These are phyloP conservation scores for Drosophila mayaguana DNA, from an alignment of 2,888 invertebrate species.

Conservation along the genomic window DNA sequence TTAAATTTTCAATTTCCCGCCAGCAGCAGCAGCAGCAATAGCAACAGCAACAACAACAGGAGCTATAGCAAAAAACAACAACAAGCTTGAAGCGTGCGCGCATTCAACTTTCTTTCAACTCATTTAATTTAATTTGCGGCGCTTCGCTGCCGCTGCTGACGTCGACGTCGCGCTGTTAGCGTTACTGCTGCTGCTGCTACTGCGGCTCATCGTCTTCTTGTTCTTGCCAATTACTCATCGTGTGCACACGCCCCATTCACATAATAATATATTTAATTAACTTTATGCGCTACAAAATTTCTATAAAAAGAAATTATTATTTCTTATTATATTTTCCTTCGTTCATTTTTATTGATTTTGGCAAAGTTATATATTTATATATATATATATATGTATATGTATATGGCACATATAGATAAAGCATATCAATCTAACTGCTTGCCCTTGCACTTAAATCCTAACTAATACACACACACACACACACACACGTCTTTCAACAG, in stretches of 20 bases:
- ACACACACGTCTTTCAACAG: slow-evolving; percentile 64
- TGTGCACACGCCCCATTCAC: slow-evolving; percentile 80
- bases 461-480: slow-evolving; percentile 7
- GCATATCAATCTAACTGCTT: slow-evolving; percentile 22
- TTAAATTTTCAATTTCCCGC: slow-evolving; percentile 79
- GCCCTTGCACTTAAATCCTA: slow-evolving; percentile 17
- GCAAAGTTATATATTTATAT: slow-evolving; percentile 20
- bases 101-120: slow-evolving; percentile 81
- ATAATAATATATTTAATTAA: slow-evolving; percentile 82
- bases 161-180: not conserved
- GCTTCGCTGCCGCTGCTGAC: slow-evolving; percentile 58
- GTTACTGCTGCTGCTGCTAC: slow-evolving; percentile 36
- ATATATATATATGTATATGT: not conserved
- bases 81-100: slow-evolving; percentile 72
- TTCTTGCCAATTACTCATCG: slow-evolving; percentile 80
- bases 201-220: slow-evolving; percentile 62
- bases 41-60: slow-evolving; percentile 20
- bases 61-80: slow-evolving; percentile 28
- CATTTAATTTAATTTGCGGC: slow-evolving; percentile 81
- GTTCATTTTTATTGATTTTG: slow-evolving; percentile 29
- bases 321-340: slow-evolving; percentile 24
- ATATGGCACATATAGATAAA: slow-evolving; percentile 13
- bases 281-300: slow-evolving; percentile 75
- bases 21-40: slow-evolving; percentile 38
- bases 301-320: slow-evolving; percentile 67